A percentile compares a stretch with the other conserved stretches of the same genome.
Conservation (phyloP, 2,113 vertebrate genomes). For the Embiotoca jacksoni region DNA sequence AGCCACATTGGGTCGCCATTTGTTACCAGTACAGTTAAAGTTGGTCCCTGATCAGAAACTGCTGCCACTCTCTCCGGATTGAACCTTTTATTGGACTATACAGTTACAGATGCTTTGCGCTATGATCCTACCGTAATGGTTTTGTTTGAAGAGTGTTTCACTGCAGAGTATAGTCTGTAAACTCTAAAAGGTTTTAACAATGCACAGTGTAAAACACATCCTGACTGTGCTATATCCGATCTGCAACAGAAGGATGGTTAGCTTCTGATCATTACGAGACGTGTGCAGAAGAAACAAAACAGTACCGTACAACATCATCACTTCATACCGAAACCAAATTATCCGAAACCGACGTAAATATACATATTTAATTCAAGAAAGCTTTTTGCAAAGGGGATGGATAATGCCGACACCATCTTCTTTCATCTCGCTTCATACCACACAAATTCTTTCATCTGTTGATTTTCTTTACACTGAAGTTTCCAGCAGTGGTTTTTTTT, state of each 20-base stretch:
- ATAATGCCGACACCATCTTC: neutral
- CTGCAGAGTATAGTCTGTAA: no score
- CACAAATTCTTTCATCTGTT: constrained; percentile 6
- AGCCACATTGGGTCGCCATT: no score
- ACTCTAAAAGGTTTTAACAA: neutral
- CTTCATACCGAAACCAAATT: constrained; percentile 3
- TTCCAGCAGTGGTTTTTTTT: neutral
- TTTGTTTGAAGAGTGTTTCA: neutral
- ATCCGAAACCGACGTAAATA: neutral
- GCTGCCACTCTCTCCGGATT: neutral
- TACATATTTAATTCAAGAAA: neutral
- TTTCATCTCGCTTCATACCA: neutral
- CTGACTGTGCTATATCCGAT: constrained; percentile 2
- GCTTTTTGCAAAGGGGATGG: neutral
- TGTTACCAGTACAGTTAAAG: no score
- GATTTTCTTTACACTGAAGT: constrained; percentile 13
- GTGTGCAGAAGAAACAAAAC: neutral
- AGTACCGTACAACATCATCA: neutral
- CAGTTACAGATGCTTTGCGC: neutral
- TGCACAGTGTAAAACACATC: neutral
- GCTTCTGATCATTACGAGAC: constrained; percentile 14
- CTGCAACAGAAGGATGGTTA: neutral
- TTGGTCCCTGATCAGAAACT: neutral
- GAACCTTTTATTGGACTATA: constrained; percentile 1
- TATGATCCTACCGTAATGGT: constrained; percentile 19